Conservation (phyloP, 2,888 invertebrate genomes). For the Agriopis aurantiaria region DNA sequence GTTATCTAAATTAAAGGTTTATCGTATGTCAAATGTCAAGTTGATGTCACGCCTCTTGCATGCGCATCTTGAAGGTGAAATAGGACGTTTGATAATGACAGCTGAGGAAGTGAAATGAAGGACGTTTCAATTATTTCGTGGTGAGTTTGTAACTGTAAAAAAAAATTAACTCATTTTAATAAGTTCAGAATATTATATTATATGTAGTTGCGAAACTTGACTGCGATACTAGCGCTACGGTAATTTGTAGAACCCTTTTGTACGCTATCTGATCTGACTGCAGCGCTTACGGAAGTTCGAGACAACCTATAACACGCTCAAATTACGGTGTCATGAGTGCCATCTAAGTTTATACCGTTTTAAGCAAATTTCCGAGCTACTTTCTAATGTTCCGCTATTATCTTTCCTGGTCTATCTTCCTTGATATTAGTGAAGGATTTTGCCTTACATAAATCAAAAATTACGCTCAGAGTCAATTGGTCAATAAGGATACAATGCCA, state of each 20-base stretch:
- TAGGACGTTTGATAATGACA: constrained; percentile 59
- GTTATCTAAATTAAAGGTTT: constrained; percentile 47
- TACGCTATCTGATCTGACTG: no score
- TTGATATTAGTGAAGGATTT: not conserved
- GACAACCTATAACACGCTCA: no score
- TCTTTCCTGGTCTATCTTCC: no score
- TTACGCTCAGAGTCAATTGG: constrained; percentile 34
- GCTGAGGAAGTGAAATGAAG: constrained; percentile 65
- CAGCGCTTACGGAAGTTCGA: no score
- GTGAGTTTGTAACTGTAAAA: not conserved
- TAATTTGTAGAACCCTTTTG: not conserved
- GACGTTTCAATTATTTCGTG: constrained; percentile 42
- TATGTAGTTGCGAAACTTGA: not conserved
- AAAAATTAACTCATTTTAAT: no score
- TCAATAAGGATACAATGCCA: constrained; percentile 29
- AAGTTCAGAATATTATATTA: not conserved
- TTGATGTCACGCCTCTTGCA: constrained; percentile 53
- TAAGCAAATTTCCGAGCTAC: no score
- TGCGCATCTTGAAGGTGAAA: constrained; percentile 67
- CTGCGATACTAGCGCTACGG: not conserved
- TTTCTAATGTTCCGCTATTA: no score
- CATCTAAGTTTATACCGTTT: no score
- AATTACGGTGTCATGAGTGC: no score
- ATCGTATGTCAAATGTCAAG: constrained; percentile 60
- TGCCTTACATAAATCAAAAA: not conserved